Evolutionary conservation across 2,888 invertebrate genomes (phyloP).

Genomic region (Periphyllus acericola): DNA sequence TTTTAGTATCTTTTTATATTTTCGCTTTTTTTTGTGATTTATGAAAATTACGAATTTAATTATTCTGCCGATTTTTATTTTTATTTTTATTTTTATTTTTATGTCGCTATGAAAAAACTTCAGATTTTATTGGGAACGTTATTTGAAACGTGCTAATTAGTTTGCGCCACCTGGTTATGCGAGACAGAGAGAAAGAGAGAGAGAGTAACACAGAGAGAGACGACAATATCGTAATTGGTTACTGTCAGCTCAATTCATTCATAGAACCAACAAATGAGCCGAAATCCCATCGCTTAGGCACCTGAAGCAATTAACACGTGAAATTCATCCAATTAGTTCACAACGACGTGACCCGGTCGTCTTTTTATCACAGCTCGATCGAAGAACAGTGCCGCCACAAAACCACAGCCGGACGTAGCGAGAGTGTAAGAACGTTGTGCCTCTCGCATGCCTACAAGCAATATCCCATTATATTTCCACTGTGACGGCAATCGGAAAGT

Average conservation of each 20-base stretch:
- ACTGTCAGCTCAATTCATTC: background rate
- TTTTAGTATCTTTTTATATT: no score
- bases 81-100: background rate
- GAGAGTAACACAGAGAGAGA: background rate
- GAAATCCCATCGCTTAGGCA: background rate
- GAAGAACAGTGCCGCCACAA: background rate
- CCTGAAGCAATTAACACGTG: background rate
- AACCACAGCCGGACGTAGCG: background rate
- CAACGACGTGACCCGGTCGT: background rate
- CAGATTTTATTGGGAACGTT: background rate
- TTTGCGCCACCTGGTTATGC: background rate
- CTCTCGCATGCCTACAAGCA: no score
- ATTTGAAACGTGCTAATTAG: background rate
- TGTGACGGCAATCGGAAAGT: no score
- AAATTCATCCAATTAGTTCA: constrained; percentile 8
- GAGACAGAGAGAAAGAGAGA: background rate
- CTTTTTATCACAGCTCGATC: background rate
- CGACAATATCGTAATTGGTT: background rate
- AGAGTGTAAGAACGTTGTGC: no score
- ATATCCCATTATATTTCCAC: no score
- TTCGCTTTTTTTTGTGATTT: no score
- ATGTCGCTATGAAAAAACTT: background rate
- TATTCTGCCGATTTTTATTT: background rate
- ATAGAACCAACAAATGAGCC: no score
- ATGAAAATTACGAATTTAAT: background rate